Percentiles rank a stretch among this genome's conserved stretches.
Conservation (phyloP, 2,797 vertebrate genomes). For the Poecilia gillii region DNA sequence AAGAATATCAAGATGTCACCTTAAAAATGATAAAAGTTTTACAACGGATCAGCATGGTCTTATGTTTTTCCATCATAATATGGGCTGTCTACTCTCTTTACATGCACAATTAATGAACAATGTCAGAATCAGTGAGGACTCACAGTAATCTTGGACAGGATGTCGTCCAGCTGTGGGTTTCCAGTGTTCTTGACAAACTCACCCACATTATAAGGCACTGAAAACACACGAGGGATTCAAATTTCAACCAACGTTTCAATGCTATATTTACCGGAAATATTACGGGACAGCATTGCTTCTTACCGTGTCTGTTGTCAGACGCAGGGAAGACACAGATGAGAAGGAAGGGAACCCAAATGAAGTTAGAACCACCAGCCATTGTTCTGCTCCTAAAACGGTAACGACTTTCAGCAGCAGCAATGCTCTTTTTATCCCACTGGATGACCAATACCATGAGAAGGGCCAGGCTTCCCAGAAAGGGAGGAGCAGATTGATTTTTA, state of each 20-base stretch:
- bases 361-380: constrained; percentile 32
- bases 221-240: constrained; percentile 4
- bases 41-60: not conserved
- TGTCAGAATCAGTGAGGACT: constrained; percentile 25
- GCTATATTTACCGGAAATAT: not conserved
- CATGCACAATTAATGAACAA: not conserved
- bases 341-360: constrained; percentile 28
- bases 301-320: constrained; percentile 35
- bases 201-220: not conserved
- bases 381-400: not conserved
- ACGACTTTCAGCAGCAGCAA: not conserved
- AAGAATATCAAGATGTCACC: not conserved
- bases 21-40: not conserved
- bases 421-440: constrained; percentile 28
- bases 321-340: constrained; percentile 24
- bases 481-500: not conserved
- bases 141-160: constrained; percentile 5
- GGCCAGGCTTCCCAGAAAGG: not conserved
- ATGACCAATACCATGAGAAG: not conserved
- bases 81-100: not conserved
- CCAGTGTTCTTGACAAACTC: fast-evolving
- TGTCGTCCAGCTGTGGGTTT: fast-evolving
- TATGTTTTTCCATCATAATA: not conserved
- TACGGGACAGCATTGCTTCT: not conserved
- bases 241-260: not conserved